Conservation (phyloP, 2,797 vertebrate species). For the Morelia viridis region DNA sequence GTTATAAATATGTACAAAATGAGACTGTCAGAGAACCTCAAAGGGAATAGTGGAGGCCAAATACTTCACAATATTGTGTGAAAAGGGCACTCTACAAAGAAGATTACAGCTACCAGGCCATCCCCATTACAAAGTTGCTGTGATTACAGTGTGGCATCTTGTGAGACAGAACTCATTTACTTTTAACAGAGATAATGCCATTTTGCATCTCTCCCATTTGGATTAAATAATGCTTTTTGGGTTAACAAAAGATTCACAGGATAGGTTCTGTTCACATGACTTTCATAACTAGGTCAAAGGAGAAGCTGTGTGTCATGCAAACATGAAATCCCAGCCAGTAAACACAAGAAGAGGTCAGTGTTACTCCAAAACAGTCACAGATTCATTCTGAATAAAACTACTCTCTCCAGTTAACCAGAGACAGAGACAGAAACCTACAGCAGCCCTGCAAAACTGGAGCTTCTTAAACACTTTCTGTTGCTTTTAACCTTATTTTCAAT, state of each 20-base stretch:
- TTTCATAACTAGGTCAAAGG: background rate
- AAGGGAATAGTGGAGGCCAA: background rate
- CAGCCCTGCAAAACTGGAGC: background rate
- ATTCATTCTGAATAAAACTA: background rate
- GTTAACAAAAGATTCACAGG: background rate
- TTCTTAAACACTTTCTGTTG: background rate
- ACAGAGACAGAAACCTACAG: background rate
- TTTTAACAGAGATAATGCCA: background rate
- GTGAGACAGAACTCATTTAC: background rate
- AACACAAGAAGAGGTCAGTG: background rate
- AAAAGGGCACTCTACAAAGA: background rate
- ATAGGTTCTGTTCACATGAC: background rate
- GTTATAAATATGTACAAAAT: constrained; percentile 1
- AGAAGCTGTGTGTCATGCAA: background rate
- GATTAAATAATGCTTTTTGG: background rate
- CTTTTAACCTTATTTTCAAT: background rate
- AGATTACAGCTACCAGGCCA: background rate
- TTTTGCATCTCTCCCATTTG: background rate
- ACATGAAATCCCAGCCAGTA: background rate
- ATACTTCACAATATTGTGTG: rapidly evolving
- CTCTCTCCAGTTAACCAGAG: background rate
- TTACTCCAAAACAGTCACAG: background rate
- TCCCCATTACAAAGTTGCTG: background rate
- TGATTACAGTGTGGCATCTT: background rate
- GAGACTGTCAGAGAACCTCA: background rate